phyloP scores from a whole-genome alignment of 2,113 vertebrate genomes.

The Ochotona curzoniae region DNA sequence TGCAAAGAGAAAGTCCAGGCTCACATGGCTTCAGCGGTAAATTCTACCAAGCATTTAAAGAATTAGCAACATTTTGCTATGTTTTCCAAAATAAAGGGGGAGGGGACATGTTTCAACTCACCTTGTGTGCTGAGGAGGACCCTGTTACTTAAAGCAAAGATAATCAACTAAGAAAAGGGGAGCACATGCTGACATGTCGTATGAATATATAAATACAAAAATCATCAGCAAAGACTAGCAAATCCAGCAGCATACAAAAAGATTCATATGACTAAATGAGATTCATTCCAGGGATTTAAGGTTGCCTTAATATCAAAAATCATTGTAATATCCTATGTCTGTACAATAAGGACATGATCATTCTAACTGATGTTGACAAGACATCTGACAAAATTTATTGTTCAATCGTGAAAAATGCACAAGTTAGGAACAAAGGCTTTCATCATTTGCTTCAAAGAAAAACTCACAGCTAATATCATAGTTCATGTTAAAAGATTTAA shows the following conservation, averaged over 20 bases:
- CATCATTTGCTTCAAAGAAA: not conserved
- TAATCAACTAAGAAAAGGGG: not conserved
- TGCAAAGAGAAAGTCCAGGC: not conserved
- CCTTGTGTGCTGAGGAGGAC: not conserved
- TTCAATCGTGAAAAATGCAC: not conserved
- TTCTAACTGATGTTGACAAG: not conserved
- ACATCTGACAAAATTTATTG: not conserved
- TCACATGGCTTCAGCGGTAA: not conserved
- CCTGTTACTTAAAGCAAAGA: not conserved
- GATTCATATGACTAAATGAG: not conserved
- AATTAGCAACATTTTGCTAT: not conserved
- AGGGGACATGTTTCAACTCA: not conserved
- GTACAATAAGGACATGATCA: not conserved
- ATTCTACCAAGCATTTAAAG: not conserved
- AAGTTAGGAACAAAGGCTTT: not conserved
- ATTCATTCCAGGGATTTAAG: too few relatives aligned
- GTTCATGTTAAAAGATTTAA: not conserved
- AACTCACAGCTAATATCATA: not conserved
- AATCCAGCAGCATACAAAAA: not conserved
- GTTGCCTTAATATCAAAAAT: not conserved
- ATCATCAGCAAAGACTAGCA: not conserved
- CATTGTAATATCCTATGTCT: not conserved
- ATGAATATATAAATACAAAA: not conserved
- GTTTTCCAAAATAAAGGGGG: not conserved
- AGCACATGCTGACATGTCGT: not conserved